Conservation (phyloP, 1,140 invertebrate genomes). For the Aphaenogaster rudis region DNA sequence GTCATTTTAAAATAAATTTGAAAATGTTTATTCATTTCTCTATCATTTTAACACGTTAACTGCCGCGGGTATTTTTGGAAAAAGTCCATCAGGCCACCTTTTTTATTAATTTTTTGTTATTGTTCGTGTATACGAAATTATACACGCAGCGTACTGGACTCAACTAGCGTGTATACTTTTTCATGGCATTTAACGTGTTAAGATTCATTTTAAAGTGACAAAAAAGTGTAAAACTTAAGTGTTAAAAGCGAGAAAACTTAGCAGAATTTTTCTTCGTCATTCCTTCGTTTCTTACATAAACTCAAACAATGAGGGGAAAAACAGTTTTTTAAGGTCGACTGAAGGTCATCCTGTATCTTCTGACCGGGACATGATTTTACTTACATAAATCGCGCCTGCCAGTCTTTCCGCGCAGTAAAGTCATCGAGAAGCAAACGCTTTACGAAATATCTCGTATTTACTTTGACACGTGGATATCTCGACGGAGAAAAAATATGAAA, state of each 20-base stretch:
- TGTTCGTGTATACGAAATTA: no score
- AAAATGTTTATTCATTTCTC: no score
- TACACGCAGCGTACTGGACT: no score
- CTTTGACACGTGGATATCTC: neutral
- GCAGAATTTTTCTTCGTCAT: neutral
- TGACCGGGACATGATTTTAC: neutral
- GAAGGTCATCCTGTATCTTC: neutral
- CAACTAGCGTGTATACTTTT: no score
- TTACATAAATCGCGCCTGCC: neutral
- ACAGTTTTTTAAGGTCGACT: neutral
- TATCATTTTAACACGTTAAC: no score
- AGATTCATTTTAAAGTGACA: no score
- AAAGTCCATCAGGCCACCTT: no score
- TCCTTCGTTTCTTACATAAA: slow-evolving; percentile 24
- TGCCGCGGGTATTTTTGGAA: no score
- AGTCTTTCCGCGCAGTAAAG: neutral
- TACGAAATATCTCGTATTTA: neutral
- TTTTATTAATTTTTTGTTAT: no score
- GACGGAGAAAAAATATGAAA: neutral
- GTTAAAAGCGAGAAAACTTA: neutral
- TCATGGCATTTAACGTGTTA: no score
- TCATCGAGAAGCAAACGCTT: neutral
- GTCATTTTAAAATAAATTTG: no score
- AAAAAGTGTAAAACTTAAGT: no score
- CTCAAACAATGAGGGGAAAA: neutral